A percentile compares a stretch with the other conserved stretches of the same genome.
Conservation (phyloP, 2,888 invertebrate species). For the Bombyx huttoni region DNA sequence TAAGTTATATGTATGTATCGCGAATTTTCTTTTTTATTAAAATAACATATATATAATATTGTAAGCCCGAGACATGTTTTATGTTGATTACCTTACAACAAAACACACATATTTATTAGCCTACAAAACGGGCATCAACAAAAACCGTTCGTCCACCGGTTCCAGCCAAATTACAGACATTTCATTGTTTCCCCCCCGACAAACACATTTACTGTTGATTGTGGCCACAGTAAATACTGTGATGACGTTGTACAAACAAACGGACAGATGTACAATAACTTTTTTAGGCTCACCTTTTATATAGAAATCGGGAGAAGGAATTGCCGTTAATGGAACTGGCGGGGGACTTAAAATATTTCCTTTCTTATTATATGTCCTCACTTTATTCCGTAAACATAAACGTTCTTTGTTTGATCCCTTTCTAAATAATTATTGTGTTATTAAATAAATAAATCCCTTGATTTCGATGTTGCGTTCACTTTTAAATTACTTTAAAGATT, state of each 20-base stretch:
- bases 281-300: constrained; percentile 11
- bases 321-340: constrained; percentile 1
- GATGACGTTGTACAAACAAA: constrained; percentile 19
- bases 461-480: too few relatives aligned
- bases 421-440: too few relatives aligned
- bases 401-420: too few relatives aligned
- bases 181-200: constrained; percentile 16
- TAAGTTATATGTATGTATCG: too few relatives aligned
- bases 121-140: neutral
- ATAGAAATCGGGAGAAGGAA: constrained; percentile 11
- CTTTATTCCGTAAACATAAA: neutral
- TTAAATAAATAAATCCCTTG: too few relatives aligned
- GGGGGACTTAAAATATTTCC: constrained; percentile 1
- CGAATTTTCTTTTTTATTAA: too few relatives aligned
- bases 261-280: constrained; percentile 20
- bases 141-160: neutral
- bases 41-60: too few relatives aligned
- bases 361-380: neutral
- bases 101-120: neutral
- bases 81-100: neutral
- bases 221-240: constrained; percentile 19
- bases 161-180: constrained; percentile 4
- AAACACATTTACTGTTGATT: constrained; percentile 27
- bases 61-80: neutral
- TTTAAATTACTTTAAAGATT: too few relatives aligned